A percentile compares a stretch with the other conserved stretches of the same genome.
These are phyloP conservation scores for Wiebesia pumilae DNA, from an alignment of 1,140 invertebrate genomes.

Conservation along the genomic window DNA sequence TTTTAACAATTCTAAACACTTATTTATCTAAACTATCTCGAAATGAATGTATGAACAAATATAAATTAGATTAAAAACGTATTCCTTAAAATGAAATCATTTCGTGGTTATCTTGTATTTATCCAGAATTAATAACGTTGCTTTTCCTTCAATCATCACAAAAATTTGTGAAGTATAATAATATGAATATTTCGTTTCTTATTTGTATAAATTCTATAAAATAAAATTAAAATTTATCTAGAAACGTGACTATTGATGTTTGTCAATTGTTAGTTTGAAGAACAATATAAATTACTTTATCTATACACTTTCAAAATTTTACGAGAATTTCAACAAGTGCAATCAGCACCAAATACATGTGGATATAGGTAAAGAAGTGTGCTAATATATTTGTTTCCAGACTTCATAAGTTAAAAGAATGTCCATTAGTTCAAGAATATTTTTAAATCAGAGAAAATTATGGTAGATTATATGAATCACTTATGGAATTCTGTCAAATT, in stretches of 20 bases:
- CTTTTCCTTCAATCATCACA: too few relatives aligned
- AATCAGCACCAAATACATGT: neutral
- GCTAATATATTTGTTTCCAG: neutral
- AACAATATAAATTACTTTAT: neutral
- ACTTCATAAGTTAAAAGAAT: neutral
- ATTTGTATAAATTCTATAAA: neutral
- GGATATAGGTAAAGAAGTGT: neutral
- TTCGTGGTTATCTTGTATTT: too few relatives aligned
- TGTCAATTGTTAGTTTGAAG: neutral
- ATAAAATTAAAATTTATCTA: neutral
- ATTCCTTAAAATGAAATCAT: too few relatives aligned
- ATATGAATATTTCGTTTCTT: too few relatives aligned
- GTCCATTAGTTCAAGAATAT: neutral
- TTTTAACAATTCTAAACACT: too few relatives aligned
- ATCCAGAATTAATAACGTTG: too few relatives aligned
- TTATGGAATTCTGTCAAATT: neutral
- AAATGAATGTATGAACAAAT: too few relatives aligned
- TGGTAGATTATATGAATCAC: neutral
- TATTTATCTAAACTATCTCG: too few relatives aligned
- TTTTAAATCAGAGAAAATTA: neutral
- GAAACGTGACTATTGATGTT: neutral
- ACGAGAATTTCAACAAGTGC: neutral
- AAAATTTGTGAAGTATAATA: too few relatives aligned
- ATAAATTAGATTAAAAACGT: too few relatives aligned
- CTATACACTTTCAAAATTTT: neutral